Evolutionary conservation across 2,113 vertebrate genomes (phyloP), one percentile per base, ranked within the genome.

Genomic region (Oryzias woworae): DNA sequence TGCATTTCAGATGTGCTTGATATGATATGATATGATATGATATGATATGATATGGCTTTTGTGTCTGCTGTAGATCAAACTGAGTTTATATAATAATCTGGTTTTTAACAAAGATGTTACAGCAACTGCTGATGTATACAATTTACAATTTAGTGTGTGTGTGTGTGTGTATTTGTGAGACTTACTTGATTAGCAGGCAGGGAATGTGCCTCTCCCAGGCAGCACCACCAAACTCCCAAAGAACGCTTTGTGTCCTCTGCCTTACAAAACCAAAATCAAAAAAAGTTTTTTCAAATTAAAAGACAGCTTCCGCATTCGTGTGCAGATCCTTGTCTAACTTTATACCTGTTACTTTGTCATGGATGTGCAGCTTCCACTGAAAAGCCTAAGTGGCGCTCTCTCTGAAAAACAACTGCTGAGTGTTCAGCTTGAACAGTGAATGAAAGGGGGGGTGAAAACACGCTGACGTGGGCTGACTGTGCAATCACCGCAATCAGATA

Each of bases 141-240:
- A 10, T 53, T 53, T 6, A 17, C 1, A 13, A 3, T 48, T 7
- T 48, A 13, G 47, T 48, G 24, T 36, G 36, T 10, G 12, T 13
- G 58, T 23, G 14, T 63, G 59, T 49, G 24, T 23, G 18, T 51
- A 14, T 52, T 56, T 43, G 18, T 53, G 36, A 46, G 64, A 31
- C 50, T 42, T 57, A 45, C 58, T 68, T 69, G 75, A 85, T 86
- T 85, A 83, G 69, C 67, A 86, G 58, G 67, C 81, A 73, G 52
- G 41, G 67, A 65, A 48, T 75, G 82, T 51, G 46, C 67, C 49
- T 72, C 65, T 62, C 77, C 66, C 12, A 44, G 71, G 71, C 69
- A 76, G 41, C 68, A 59, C 64, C 50, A 58, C 72, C 66, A 62
- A 36, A 63, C 67, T 71, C 50, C 28, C 53, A 76, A 72, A 75